Base-by-base conservation (phyloP, 2,113 vertebrate species). In the Phyllopteryx taeniolatus region DNA sequence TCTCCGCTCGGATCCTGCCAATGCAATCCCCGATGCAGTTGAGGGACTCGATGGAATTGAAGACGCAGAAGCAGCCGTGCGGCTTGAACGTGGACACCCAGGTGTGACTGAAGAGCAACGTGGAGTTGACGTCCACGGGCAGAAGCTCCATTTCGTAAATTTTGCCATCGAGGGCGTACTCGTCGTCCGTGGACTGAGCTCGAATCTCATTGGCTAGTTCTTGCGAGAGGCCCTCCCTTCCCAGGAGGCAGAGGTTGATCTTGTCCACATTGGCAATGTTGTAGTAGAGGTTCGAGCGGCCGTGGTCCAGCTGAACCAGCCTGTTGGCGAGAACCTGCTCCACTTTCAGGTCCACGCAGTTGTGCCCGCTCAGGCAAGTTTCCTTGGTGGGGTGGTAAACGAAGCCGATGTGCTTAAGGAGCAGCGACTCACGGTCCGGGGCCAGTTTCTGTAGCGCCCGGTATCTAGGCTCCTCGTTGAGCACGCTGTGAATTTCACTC, bases 371-470 rank as follows among this genome's bases (percentile, higher is more conserved):
- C 74, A 99, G 94, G 88, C 98, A 99, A 2, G 96, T 99, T 93
- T 99, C 96, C 91, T 98, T 99, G 71, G 98, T 99, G 75, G 97
- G 96, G 81, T 99, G 97, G 93, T 99, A 99, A 86, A 99, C 97
- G 92, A 99, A 99, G 43, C 98, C 98, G 81, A 99, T 99, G 89
- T 99, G 98, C 84, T 99, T 99, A 83, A 99, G 95, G n/a, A 99
- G 90, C 82, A 99, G 95, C 20, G 98, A 99, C 83, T 99, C 96
- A 83, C 98, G 92, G 84, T 99, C 98, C 73, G 98, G 95, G 86
- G 96, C 96, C 79, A 99, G 96, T 91, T 98, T 99, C 91, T 99
- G 97, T 90, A 99, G 94, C 69, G 96, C 95, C 92, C 96, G 94
- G 69, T 99, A 99, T 92, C 97, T 93, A 83, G 98, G 97, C 87